These are phyloP conservation scores for Oceanodroma leucorhoa DNA, from an alignment of 2,797 vertebrate genomes.

Conservation along the genomic window DNA sequence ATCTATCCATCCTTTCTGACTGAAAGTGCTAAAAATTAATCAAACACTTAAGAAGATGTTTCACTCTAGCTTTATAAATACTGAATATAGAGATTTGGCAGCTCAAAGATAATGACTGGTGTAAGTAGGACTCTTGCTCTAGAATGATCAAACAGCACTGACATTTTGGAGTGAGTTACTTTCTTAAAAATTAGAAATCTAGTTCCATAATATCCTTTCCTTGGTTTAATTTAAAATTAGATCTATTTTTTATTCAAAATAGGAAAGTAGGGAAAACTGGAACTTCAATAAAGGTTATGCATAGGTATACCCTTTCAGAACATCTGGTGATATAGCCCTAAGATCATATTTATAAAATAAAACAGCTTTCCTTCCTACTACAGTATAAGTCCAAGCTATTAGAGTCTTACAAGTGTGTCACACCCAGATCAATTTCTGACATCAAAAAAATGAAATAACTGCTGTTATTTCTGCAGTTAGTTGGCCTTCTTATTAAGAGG, in stretches of 20 bases:
- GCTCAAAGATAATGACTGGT: neutral
- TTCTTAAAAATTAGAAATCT: neutral
- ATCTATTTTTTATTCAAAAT: neutral
- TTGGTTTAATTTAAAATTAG: neutral
- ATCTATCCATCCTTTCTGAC: neutral
- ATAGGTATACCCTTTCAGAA: neutral
- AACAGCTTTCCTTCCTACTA: neutral
- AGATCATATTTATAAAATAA: neutral
- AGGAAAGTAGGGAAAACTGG: neutral
- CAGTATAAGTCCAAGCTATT: neutral
- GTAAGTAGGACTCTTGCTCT: neutral
- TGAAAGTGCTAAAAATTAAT: neutral
- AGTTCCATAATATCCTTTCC: neutral
- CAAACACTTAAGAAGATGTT: neutral
- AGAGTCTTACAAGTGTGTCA: neutral
- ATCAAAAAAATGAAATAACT: neutral
- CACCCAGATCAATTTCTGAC: neutral
- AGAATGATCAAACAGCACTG: neutral
- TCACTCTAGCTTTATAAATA: neutral
- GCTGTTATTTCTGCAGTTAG: neutral
- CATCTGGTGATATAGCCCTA: accelerated
- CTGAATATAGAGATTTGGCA: neutral
- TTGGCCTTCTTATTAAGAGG: neutral
- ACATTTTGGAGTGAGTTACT: neutral
- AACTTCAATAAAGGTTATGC: neutral